phyloP scores from a whole-genome alignment of 1,140 invertebrate species.

The Drosophila biarmipes region DNA sequence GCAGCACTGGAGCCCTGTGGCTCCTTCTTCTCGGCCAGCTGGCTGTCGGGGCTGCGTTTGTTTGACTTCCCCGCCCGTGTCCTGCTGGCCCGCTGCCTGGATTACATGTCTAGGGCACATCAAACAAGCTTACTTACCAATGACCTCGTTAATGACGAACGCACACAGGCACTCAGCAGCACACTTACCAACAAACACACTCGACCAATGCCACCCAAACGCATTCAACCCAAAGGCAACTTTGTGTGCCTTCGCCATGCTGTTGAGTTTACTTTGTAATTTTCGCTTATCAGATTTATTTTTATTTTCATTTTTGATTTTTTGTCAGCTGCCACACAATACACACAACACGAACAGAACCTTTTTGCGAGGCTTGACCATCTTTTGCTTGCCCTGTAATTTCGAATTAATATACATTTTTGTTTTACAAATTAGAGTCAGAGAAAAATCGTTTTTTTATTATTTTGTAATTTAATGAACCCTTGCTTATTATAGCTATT shows the following conservation, averaged over 20 bases:
- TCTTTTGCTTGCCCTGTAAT: constrained; percentile 17
- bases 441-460: too few relatives aligned
- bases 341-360: constrained; percentile 19
- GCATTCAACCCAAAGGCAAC: constrained; percentile 13
- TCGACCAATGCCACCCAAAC: constrained; percentile 10
- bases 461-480: too few relatives aligned
- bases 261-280: constrained; percentile 75
- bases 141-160: constrained; percentile 79
- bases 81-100: constrained; percentile 32
- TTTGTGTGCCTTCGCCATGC: constrained; percentile 48
- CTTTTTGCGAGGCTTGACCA: not conserved
- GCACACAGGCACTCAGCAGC: constrained; percentile 14
- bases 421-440: too few relatives aligned
- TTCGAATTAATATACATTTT: not conserved
- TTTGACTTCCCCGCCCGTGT: constrained; percentile 35
- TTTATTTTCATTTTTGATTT: constrained; percentile 82
- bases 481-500: too few relatives aligned
- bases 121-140: constrained; percentile 82
- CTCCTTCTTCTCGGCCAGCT: constrained; percentile 12
- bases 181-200: not conserved
- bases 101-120: constrained; percentile 82
- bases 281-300: constrained; percentile 80
- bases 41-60: constrained; percentile 33
- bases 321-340: constrained; percentile 59
- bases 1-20: constrained; percentile 24